A percentile compares a stretch with the other conserved stretches of the same genome.
These are phyloP conservation scores for Ophraella communa DNA, from an alignment of 2,888 invertebrate species.

Conservation along the genomic window DNA sequence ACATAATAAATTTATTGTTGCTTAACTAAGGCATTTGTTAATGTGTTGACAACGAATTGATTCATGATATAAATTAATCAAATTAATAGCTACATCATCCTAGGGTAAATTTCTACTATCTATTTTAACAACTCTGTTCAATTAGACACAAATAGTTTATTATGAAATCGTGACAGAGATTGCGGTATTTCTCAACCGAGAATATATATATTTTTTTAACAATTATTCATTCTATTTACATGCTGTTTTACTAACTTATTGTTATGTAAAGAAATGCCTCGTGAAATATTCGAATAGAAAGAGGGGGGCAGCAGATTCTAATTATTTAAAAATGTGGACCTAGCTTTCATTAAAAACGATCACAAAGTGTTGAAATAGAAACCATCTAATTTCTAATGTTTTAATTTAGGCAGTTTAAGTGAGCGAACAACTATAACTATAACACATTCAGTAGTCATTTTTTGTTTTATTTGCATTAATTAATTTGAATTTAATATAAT, in stretches of 20 bases:
- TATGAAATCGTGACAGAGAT: slow-evolving; percentile 23
- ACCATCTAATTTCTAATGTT: neutral
- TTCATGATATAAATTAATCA: too few species aligned
- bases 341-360: neutral
- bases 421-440: too few species aligned
- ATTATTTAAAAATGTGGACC: neutral
- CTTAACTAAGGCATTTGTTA: too few species aligned
- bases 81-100: too few species aligned
- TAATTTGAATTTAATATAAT: neutral
- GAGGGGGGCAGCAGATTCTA: too few species aligned
- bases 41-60: too few species aligned
- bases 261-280: neutral
- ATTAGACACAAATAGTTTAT: neutral
- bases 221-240: too few species aligned
- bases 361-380: neutral
- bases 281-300: neutral
- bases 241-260: neutral
- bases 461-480: neutral
- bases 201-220: neutral
- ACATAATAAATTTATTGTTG: too few species aligned
- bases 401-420: neutral
- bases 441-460: too few species aligned
- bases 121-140: too few species aligned
- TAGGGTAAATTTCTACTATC: too few species aligned
- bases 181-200: neutral